Evolutionary conservation across 2,113 vertebrate genomes (phyloP).

Genomic region (Centropus unirufus): DNA sequence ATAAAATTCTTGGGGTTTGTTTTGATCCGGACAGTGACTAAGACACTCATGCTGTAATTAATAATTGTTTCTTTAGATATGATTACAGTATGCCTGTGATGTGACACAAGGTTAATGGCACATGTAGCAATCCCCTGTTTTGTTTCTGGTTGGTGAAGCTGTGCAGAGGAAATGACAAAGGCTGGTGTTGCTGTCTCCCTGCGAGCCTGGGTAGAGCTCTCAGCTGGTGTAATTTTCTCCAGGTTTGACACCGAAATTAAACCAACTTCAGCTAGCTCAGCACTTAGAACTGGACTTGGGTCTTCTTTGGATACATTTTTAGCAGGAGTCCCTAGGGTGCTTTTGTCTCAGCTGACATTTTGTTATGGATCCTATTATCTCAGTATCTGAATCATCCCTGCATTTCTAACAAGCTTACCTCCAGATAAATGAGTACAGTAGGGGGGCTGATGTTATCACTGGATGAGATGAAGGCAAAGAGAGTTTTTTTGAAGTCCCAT

Average conservation of each 20-base stretch:
- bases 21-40: background rate
- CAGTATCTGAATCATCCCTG: background rate
- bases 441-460: background rate
- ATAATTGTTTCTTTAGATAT: background rate
- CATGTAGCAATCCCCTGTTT: constrained; percentile 33
- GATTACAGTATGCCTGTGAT: background rate
- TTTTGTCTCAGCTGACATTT: background rate
- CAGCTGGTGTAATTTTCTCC: background rate
- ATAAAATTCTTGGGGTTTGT: background rate
- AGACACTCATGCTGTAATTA: background rate
- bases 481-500: background rate
- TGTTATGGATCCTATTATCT: background rate
- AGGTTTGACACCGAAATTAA: background rate
- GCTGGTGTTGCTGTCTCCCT: background rate
- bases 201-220: background rate
- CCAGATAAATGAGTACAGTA: background rate
- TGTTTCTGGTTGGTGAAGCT: background rate
- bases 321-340: background rate
- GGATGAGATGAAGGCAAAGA: background rate
- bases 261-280: background rate
- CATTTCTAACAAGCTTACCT: background rate
- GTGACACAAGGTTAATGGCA: background rate
- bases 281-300: background rate
- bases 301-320: background rate
- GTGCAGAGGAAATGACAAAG: constrained; percentile 40